These are phyloP conservation scores for Mycetomoellerius zeteki DNA, from an alignment of 1,140 invertebrate genomes.

Conservation along the genomic window DNA sequence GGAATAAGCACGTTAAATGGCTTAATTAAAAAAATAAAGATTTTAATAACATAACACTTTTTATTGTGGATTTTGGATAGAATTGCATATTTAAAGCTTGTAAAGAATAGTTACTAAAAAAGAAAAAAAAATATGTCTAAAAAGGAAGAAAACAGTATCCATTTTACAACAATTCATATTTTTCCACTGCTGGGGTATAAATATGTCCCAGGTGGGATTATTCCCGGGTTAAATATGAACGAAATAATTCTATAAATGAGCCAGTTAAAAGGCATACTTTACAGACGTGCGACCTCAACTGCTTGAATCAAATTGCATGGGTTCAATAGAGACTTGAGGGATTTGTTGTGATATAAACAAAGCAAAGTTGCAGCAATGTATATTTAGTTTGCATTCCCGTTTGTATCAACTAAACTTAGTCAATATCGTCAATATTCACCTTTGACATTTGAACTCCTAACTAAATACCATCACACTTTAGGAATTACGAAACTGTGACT, in stretches of 20 bases:
- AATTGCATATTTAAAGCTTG: no score
- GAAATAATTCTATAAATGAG: not conserved
- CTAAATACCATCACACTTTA: not conserved
- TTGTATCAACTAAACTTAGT: conserved; percentile 8
- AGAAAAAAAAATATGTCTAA: no score
- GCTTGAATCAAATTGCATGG: not conserved
- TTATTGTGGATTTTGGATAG: no score
- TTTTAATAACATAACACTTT: no score
- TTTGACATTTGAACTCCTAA: not conserved
- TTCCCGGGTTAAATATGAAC: not conserved
- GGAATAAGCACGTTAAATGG: no score
- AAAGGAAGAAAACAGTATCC: no score
- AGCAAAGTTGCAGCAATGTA: not conserved
- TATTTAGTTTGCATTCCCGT: not conserved
- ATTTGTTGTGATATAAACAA: not conserved
- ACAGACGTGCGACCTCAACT: not conserved
- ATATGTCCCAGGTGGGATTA: no score
- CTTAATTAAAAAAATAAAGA: no score
- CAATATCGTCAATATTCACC: conserved; percentile 9
- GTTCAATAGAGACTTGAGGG: not conserved
- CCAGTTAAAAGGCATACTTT: not conserved
- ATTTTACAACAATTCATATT: no score
- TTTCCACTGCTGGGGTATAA: no score
- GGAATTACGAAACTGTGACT: conserved; percentile 10
- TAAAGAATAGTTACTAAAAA: no score